phyloP scores from a whole-genome alignment of 37 sponge, comb jelly and placozoan genomes.

The Tethya wilhelma region DNA sequence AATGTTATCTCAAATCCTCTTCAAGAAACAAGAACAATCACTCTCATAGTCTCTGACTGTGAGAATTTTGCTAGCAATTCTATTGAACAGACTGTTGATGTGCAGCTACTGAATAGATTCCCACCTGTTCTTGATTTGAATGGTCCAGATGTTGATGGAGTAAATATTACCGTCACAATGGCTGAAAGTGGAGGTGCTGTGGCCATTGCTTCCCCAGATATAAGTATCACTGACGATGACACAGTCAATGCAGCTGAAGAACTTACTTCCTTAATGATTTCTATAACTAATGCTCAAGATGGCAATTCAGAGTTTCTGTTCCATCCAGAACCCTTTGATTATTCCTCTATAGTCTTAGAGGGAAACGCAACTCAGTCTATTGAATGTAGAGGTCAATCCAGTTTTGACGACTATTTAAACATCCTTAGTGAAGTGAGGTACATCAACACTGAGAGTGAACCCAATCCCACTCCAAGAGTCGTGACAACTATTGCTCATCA shows the following conservation, averaged over 20 bases:
- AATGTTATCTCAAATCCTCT: conserved; percentile 58
- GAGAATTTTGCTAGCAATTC: conserved; percentile 27
- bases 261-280: conserved; percentile 33
- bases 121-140: conserved; percentile 75
- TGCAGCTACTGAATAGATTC: conserved; percentile 57
- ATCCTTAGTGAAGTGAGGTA: conserved; percentile 20
- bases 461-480: conserved; percentile 7
- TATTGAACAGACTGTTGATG: conserved; percentile 28
- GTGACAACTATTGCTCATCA: conserved; percentile 28
- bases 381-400: conserved; percentile 7
- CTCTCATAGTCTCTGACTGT: conserved; percentile 58
- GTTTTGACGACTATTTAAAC: conserved; percentile 6
- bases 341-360: not conserved
- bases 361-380: conserved; percentile 18
- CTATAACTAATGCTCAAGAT: conserved; percentile 43
- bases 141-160: conserved; percentile 49
- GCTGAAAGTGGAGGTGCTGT: conserved; percentile 55
- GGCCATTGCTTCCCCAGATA: conserved; percentile 25
- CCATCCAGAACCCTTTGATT: not conserved
- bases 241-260: not conserved
- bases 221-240: conserved; percentile 57
- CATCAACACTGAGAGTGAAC: conserved; percentile 42
- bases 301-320: conserved; percentile 19
- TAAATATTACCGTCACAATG: conserved; percentile 30
- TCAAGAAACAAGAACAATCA: conserved; percentile 37